phyloP scores from a whole-genome alignment of 2,888 invertebrate species.

The Lasioglossum lativentre region DNA sequence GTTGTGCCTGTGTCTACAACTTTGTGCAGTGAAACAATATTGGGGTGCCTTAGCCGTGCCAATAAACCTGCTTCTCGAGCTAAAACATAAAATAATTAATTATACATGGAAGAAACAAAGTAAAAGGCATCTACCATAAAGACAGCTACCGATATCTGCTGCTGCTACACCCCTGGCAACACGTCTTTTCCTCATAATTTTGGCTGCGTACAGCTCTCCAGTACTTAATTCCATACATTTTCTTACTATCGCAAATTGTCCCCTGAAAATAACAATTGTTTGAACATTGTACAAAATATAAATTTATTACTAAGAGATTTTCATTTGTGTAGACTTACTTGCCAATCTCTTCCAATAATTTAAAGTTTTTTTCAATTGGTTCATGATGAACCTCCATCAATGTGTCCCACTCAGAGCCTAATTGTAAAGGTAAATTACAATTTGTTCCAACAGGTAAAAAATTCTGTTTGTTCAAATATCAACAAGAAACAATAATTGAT shows the following conservation, averaged over 20 bases:
- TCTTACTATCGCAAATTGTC: constrained; percentile 88
- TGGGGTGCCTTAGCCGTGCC: constrained; percentile 87
- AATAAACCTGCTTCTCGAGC: constrained; percentile 87
- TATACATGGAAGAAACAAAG: not conserved
- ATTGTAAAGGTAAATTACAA: constrained; percentile 9
- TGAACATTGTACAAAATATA: not conserved
- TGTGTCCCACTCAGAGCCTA: constrained; percentile 82
- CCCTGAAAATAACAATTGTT: constrained; percentile 83
- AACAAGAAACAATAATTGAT: not conserved
- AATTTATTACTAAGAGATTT: not conserved
- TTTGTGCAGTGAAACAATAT: constrained; percentile 87
- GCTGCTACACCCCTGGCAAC: constrained; percentile 87
- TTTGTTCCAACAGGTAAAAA: not conserved
- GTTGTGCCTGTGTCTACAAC: constrained; percentile 87
- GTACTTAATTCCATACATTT: constrained; percentile 86
- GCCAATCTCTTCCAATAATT: constrained; percentile 86
- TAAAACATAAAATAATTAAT: constrained; percentile 57
- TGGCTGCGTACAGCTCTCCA: constrained; percentile 87
- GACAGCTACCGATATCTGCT: constrained; percentile 85
- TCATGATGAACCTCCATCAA: constrained; percentile 85
- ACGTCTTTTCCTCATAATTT: constrained; percentile 87
- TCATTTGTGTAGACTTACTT: constrained; percentile 83
- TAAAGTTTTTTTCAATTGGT: constrained; percentile 86
- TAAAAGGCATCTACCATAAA: not conserved
- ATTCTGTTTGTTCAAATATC: constrained; percentile 5